These are phyloP conservation scores for Globicephala melas DNA, from an alignment of 2,113 vertebrate species.

Conservation along the genomic window DNA sequence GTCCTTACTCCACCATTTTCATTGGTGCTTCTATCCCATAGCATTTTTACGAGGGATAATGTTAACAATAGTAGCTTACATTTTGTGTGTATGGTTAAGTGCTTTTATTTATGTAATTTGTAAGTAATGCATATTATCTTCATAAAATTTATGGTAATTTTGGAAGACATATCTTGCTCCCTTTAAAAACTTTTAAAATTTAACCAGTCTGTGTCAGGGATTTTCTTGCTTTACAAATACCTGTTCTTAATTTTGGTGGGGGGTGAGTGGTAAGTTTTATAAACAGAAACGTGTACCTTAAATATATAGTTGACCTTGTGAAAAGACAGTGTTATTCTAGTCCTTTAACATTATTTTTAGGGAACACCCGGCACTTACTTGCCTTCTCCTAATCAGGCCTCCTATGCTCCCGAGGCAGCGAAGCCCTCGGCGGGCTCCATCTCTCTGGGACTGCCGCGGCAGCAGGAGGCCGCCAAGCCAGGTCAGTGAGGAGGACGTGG, in stretches of 20 bases:
- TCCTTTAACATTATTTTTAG: constrained; percentile 80
- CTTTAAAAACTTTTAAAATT: neutral
- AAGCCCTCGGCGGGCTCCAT: constrained; percentile 96
- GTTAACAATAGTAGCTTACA: neutral
- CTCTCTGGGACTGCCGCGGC: constrained; percentile 94
- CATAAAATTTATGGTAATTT: neutral
- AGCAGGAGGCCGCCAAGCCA: constrained; percentile 92
- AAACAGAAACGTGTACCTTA: neutral
- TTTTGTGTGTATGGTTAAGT: neutral
- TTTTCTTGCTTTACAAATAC: neutral
- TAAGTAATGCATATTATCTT: neutral
- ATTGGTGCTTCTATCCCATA: neutral
- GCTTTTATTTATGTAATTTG: neutral
- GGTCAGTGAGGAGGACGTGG: constrained; percentile 79
- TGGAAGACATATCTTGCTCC: neutral
- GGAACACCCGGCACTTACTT: constrained; percentile 97
- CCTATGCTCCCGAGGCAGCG: constrained; percentile 90
- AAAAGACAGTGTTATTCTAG: constrained; percentile 15
- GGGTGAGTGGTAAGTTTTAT: neutral
- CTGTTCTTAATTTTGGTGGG: neutral
- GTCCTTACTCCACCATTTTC: neutral
- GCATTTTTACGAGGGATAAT: neutral
- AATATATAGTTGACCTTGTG: neutral
- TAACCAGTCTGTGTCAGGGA: neutral
- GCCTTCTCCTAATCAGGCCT: constrained; percentile 90